Base-by-base conservation (phyloP, 2,797 vertebrate genomes). In the Liparis tanakae region DNA sequence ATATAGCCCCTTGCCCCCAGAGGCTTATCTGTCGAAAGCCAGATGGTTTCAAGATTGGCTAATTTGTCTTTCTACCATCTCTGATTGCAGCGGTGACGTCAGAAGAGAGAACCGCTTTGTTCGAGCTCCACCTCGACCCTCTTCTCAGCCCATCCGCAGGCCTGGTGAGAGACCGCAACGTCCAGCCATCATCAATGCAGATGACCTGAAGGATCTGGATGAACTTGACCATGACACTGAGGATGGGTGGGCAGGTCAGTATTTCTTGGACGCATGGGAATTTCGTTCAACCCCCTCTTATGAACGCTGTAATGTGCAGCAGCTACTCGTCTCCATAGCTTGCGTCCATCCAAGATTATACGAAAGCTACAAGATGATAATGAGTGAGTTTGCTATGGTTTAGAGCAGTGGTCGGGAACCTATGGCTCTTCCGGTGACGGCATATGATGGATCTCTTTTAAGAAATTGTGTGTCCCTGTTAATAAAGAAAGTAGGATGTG, bases 161-260 rank as follows among this genome's bases (percentile, higher is more conserved):
- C 96, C 94, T 30, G 83, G 93, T 9, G 97, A 98, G 41, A 91
- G 96, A 50, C 94, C 93, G 0, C 94, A 93, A 0, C 94, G 98
- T 9, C 96, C 98, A 62, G 96, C 98, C 74, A 98, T 99, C 70
- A 96, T 99, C 88, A 99, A 99, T 2, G 96, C 98, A 0, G 98
- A 99, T 50, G 98, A 99, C 87, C 92, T 99, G 53, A 98, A 97
- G 85, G 98, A 97, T 77, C 93, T 99, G 55, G 98, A 99, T 73
- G 98, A 99, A 14, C 95, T 99, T 60, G 98, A 99, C 85, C 96
- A 95, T 0, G 97, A 99, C 36, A 96, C 95, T 0, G 97, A 99
- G 25, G 98, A 98, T 0, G 97, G 98, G 76, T 99, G 98, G 98
- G 98, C 95, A 59, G 95, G 95, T 95, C 57, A 85, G 92, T 72